Percentiles rank a stretch among this genome's conserved stretches.
Evolutionary conservation across 2,797 vertebrate genomes (phyloP).

Genomic region (Merluccius polli): DNA sequence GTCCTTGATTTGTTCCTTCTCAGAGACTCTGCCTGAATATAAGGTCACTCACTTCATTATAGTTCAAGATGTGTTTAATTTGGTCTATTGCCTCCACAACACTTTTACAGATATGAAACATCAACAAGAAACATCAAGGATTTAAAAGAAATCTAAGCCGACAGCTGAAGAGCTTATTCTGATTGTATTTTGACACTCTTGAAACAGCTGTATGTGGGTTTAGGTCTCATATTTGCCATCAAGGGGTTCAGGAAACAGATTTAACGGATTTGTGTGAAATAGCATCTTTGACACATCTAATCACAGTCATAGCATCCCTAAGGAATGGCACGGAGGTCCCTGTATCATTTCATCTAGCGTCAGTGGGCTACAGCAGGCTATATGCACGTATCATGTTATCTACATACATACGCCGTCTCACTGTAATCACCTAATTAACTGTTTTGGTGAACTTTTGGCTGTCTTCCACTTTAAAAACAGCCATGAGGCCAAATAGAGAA

Average conservation of each 20-base stretch:
- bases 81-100: not conserved
- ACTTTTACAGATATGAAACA: conserved; percentile 21
- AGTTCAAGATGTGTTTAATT: not conserved
- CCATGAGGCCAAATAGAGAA: conserved; percentile 14
- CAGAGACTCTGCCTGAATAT: not conserved
- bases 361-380: not conserved
- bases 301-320: not conserved
- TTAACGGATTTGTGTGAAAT: not conserved
- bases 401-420: not conserved
- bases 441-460: not conserved
- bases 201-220: not conserved
- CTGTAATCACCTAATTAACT: not conserved
- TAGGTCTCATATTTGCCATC: not conserved
- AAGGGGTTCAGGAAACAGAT: no score
- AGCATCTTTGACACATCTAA: not conserved
- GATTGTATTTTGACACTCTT: not conserved
- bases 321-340: not conserved
- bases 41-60: not conserved
- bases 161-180: not conserved
- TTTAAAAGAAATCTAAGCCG: not conserved
- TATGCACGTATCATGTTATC: not conserved
- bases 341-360: not conserved
- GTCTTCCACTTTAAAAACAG: not conserved
- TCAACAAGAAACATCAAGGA: conserved; percentile 28
- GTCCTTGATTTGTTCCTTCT: not conserved